Base-by-base conservation (phyloP, 2,797 vertebrate genomes). In the Thalassophryne amazonica region DNA sequence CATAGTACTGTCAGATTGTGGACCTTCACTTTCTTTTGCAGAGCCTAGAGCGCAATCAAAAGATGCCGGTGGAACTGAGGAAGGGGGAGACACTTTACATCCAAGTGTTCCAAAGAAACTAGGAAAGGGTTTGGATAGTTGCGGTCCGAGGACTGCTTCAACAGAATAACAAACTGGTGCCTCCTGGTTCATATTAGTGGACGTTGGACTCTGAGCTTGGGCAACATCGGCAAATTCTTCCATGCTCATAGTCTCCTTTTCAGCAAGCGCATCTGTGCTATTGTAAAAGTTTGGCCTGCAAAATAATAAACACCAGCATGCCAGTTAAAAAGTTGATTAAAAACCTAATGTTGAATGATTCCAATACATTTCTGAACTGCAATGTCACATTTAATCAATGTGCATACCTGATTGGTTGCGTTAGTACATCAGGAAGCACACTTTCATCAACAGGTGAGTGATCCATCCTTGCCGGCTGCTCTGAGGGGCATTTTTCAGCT, bases 211-310 rank as follows among this genome's bases (percentile, higher is more conserved):
- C n/a, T 19, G 32, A 35, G 18, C 11, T 2, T 10, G 48, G 1
- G 8, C 2, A 0, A 18, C 2, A 5, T 29, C 23, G 10, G 15
- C 2, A 2, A 0, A 1, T 10, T 37, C 60, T 23, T 63, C 53
- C 3, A 37, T 28, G 20, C 3, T 9, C 0, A 13, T n/a, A 2
- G 31, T 5, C 15, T 59, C 52, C 12, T 33, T n/a, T 24, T 46
- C 52, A 3, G 33, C 0, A 5, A 28, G 18, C n/a, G 51, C n/a
- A 3, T 39, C 50, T 9, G 31, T 2, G 2, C 77, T 83, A 61
- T 78, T 57, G 64, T 89, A 90, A 60, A 90, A 89, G 13, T 27
- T 71, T 0, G 65, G 73, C 69, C 87, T 89, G 60, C 31, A 76
- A 65, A 28, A 49, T 4, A 27, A 35, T n/a, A 38, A 30, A 63